Base-by-base conservation (phyloP, 2,113 vertebrate species). In the Maccullochella peelii region DNA sequence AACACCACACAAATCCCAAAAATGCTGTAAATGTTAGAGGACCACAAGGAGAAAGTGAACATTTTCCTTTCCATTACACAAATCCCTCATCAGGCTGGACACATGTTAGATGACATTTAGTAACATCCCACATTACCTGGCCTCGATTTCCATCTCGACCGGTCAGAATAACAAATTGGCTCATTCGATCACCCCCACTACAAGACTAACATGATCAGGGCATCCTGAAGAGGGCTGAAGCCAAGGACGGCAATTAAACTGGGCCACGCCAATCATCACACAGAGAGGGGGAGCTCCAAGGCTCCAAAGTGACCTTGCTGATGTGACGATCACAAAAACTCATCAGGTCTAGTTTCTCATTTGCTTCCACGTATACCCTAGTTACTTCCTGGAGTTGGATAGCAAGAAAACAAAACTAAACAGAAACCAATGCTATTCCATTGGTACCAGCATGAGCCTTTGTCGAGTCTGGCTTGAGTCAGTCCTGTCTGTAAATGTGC, bases 201-300 rank as follows among this genome's bases (percentile, higher is more conserved):
- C 16, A 47, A 30, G 40, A 71, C 27, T 21, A 47, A 47, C 30
- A 77, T 15, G 4, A 75, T 70, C 44, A 50, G 52, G 25, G 50
- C 27, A 55, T 54, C 20, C 18, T 38, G 49, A 66, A 67, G 27
- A 52, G 61, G 36, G 15, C 20, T 15, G 21, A 49, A 42, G 38
- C 47, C 23, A 82, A 61, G 36, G 55, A 27, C 52, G 5, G 36
- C 15, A 36, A 20, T 59, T 72, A 79, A 85, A 65, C n/a, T 79
- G 69, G 74, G 82, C 18, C 77, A 67, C 8, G n/a, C n/a, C n/a
- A n/a, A n/a, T n/a, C n/a, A n/a, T n/a, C n/a, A n/a, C n/a, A n/a
- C n/a, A n/a, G n/a, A n/a, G n/a, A n/a, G n/a, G n/a, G n/a, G n/a
- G n/a, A n/a, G n/a, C n/a, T n/a, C n/a, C n/a, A n/a, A n/a, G n/a